phyloP scores from a whole-genome alignment of 2,797 vertebrate genomes.

The Eulemur mongoz region DNA sequence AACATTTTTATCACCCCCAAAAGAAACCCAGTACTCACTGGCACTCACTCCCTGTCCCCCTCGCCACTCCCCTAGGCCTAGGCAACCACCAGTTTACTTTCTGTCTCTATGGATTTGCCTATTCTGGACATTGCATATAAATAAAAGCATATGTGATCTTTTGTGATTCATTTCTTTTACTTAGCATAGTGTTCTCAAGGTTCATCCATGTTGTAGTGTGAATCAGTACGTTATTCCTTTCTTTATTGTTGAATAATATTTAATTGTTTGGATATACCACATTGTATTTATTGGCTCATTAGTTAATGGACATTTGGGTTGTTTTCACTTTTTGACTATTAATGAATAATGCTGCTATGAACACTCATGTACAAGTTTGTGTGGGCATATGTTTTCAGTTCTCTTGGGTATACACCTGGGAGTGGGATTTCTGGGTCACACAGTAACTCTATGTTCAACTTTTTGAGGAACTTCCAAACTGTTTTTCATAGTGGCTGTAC shows the following conservation, averaged over 20 bases:
- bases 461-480: not conserved
- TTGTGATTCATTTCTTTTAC: not conserved
- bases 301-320: not conserved
- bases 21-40: not conserved
- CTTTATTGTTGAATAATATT: slow-evolving; percentile 7
- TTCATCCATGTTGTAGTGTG: not conserved
- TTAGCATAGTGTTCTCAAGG: not conserved
- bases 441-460: not conserved
- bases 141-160: not conserved
- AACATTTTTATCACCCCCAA: not conserved
- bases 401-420: not conserved
- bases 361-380: not conserved
- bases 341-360: not conserved
- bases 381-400: not conserved
- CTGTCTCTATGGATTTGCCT: not conserved
- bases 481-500: not conserved
- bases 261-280: not conserved
- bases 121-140: not conserved
- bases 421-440: not conserved
- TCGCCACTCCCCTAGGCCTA: rapidly evolving
- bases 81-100: not conserved
- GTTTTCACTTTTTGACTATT: not conserved
- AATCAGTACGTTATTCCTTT: not conserved
- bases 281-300: not conserved
- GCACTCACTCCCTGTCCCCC: not conserved